These are phyloP conservation scores for Scaptodrosophila latifasciaeformis DNA, from an alignment of 2,888 invertebrate species.

Conservation along the genomic window DNA sequence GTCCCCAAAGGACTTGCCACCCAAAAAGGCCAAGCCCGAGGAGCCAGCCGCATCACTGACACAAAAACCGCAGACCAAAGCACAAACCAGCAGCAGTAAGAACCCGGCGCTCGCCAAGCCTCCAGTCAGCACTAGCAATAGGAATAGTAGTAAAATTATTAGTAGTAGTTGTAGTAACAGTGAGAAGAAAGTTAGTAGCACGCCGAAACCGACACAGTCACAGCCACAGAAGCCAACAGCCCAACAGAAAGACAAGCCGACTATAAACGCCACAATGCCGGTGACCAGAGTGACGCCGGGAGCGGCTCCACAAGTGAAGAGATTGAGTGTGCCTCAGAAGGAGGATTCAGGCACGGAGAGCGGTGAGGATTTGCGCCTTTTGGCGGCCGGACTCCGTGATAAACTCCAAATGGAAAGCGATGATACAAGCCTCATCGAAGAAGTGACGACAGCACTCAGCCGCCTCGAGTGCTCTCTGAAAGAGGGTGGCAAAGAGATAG, in stretches of 20 bases:
- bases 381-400: constrained; percentile 76
- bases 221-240: constrained; percentile 10
- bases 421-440: constrained; percentile 81
- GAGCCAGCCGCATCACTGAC: constrained; percentile 14
- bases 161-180: constrained; percentile 21
- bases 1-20: constrained; percentile 82
- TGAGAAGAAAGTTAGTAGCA: constrained; percentile 36
- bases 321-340: constrained; percentile 74
- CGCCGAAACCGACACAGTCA: constrained; percentile 25
- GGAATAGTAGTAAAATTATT: constrained; percentile 33
- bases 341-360: constrained; percentile 83
- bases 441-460: constrained; percentile 85
- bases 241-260: constrained; percentile 17
- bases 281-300: constrained; percentile 22
- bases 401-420: constrained; percentile 77
- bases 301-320: constrained; percentile 41
- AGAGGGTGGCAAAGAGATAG: constrained; percentile 76
- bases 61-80: constrained; percentile 17
- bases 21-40: constrained; percentile 26
- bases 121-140: constrained; percentile 43
- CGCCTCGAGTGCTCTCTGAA: constrained; percentile 85
- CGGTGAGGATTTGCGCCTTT: constrained; percentile 80
- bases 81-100: constrained; percentile 21
- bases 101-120: constrained; percentile 33
- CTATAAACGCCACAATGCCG: constrained; percentile 14